Conservation (phyloP, 2,888 invertebrate genomes). For the Trissolcus brochymenae region DNA sequence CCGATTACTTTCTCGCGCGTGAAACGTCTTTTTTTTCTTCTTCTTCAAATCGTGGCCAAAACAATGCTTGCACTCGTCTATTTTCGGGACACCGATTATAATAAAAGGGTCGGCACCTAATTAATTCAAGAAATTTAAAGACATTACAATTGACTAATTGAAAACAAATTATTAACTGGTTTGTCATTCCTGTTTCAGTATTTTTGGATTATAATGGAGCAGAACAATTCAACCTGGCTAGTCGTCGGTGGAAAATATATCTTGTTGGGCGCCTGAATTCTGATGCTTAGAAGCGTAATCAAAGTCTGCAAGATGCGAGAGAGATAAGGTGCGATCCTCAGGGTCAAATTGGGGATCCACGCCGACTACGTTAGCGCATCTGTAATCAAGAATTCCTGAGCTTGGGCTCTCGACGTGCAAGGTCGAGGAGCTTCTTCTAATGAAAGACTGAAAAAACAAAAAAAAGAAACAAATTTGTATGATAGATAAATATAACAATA, state of each 20-base stretch:
- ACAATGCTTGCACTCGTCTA: too few species aligned
- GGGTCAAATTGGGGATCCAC: constrained; percentile 69
- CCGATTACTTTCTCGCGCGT: constrained; percentile 15
- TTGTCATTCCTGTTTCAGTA: too few species aligned
- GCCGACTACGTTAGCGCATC: constrained; percentile 13
- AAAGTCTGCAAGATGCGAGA: constrained; percentile 72
- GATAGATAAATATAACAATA: neutral
- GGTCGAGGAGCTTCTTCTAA: constrained; percentile 7
- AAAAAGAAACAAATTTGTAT: neutral
- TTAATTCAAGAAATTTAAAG: too few species aligned
- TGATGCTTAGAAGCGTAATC: neutral
- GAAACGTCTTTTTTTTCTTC: neutral
- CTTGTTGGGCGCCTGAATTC: too few species aligned
- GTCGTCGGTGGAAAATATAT: too few species aligned
- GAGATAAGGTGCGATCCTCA: constrained; percentile 68
- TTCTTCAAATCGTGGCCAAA: too few species aligned
- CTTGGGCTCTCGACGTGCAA: constrained; percentile 4
- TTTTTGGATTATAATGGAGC: too few species aligned
- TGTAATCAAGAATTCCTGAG: neutral
- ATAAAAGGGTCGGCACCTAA: too few species aligned
- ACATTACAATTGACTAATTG: too few species aligned
- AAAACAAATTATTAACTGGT: too few species aligned
- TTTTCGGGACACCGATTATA: too few species aligned
- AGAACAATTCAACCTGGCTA: too few species aligned
- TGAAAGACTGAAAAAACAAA: constrained; percentile 39